Evolutionary conservation across 2,113 vertebrate species (phyloP).

Genomic region (Cheilinus undulatus): DNA sequence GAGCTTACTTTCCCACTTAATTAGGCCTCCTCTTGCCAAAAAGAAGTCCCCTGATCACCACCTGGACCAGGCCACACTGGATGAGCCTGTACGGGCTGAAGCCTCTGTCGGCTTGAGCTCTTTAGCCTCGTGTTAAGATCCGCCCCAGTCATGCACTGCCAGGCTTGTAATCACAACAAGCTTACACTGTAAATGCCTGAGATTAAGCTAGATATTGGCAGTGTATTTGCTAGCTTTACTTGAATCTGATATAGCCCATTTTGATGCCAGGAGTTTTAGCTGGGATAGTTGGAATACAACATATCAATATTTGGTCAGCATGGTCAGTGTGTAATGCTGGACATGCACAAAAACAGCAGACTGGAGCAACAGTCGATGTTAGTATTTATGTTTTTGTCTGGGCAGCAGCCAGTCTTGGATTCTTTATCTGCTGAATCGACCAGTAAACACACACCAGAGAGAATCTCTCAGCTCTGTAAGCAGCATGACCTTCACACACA

Average conservation of each 20-base stretch:
- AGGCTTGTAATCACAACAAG: constrained; percentile 68
- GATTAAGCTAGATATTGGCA: constrained; percentile 63
- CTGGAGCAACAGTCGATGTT: constrained; percentile 29
- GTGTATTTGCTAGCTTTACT: constrained; percentile 20
- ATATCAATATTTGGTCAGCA: constrained; percentile 65
- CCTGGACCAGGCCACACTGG: constrained; percentile 20
- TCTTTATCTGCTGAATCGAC: constrained; percentile 29
- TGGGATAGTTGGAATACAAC: constrained; percentile 35
- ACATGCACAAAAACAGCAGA: constrained; percentile 45
- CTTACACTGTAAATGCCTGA: constrained; percentile 63
- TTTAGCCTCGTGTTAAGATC: constrained; percentile 64
- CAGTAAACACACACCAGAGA: constrained; percentile 31
- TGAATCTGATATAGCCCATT: constrained; percentile 56
- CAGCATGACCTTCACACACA: constrained; percentile 26
- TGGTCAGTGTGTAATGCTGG: constrained; percentile 17
- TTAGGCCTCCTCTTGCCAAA: constrained; percentile 52
- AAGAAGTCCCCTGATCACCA: constrained; percentile 41
- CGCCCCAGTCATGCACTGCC: constrained; percentile 53
- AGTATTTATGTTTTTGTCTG: constrained; percentile 35
- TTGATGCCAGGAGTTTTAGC: constrained; percentile 43
- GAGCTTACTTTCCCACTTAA: constrained; percentile 55
- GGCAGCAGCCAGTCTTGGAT: constrained; percentile 39
- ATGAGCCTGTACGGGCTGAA: constrained; percentile 29
- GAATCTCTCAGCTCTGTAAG: constrained; percentile 16
- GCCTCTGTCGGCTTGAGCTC: constrained; percentile 56